A percentile compares a stretch with the other conserved stretches of the same genome.
Evolutionary conservation across 2,113 vertebrate species (phyloP).

Genomic region (Strigops habroptila): DNA sequence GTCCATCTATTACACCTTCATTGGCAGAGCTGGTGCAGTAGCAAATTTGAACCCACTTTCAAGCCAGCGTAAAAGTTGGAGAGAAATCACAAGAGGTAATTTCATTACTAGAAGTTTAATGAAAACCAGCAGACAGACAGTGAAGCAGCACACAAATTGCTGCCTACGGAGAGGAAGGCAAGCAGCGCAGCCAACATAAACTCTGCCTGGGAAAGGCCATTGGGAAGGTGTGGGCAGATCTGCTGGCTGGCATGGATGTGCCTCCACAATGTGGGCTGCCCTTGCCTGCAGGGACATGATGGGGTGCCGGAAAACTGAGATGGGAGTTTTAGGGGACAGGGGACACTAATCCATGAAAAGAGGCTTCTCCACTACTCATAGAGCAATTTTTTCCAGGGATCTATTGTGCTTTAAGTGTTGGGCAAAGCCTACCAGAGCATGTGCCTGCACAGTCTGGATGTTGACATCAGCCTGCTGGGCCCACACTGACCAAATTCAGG

Average conservation of each 20-base stretch:
- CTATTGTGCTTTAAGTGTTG: neutral
- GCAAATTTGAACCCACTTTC: neutral
- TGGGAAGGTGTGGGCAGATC: neutral
- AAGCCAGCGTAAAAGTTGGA: neutral
- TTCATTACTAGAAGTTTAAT: constrained; percentile 21
- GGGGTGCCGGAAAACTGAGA: neutral
- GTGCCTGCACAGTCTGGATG: neutral
- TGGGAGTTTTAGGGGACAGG: neutral
- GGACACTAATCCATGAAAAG: neutral
- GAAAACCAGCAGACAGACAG: neutral
- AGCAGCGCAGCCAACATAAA: neutral
- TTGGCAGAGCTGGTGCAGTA: neutral
- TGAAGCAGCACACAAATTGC: neutral
- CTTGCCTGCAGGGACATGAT: neutral
- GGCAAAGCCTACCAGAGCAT: neutral
- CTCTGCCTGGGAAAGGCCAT: neutral
- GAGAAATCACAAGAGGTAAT: constrained; percentile 25
- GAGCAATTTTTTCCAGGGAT: neutral
- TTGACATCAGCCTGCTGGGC: neutral
- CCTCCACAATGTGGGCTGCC: accelerated
- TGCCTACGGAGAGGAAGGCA: neutral
- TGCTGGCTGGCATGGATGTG: neutral
- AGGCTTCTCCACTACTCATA: neutral
- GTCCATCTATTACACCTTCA: neutral
- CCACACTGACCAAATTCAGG: neutral